Evolutionary conservation across 2,113 vertebrate species (phyloP), one percentile per base, ranked within the genome.

Genomic region (Daboia siamensis): DNA sequence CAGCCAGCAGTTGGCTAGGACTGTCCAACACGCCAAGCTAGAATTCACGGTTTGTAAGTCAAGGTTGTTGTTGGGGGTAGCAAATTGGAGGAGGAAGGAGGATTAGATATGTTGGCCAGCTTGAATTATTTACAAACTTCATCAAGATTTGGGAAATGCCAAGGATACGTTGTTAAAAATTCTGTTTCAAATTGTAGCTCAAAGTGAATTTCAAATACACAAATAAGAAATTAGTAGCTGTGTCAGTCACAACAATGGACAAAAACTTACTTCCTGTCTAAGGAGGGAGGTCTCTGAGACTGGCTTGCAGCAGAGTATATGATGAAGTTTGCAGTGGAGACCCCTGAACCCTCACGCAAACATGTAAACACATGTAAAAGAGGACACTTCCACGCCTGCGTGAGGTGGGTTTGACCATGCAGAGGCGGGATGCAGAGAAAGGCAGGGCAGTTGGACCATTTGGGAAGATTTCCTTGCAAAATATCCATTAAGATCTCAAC

Each of bases 261-360:
- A 74, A 74, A 74, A 74, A 33, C n/a, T 69, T 69, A 33, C n/a
- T 69, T 69, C 29, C 29, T n/a, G 29, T 0, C 12, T 64, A 13
- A 13, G 64, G 15, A n/a, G 29, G 11, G 0, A n/a, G 29, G 64
- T 5, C 64, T 33, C n/a, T 33, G 64, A 17, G 29, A 17, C 33
- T 0, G 1, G 64, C 64, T 33, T 6, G 0, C 13, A 74, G 2
- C 5, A 33, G 0, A 74, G n/a, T 9, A 69, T 0, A 5, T n/a
- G 29, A 15, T 12, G 64, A 15, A 6, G 64, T 74, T 33, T 74
- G n/a, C 64, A 15, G 64, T 33, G n/a, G 12, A 69, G 64, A 69
- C 4, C 29, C 64, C 64, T 33, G 64, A 74, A 13, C 69, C 69
- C n/a, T 74, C 39, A 5, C 69, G 20, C 69, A 33, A 1, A 3